A percentile compares a stretch with the other conserved stretches of the same genome.
Evolutionary conservation across 2,797 vertebrate genomes (phyloP).

Genomic region (Antrozous pallidus): DNA sequence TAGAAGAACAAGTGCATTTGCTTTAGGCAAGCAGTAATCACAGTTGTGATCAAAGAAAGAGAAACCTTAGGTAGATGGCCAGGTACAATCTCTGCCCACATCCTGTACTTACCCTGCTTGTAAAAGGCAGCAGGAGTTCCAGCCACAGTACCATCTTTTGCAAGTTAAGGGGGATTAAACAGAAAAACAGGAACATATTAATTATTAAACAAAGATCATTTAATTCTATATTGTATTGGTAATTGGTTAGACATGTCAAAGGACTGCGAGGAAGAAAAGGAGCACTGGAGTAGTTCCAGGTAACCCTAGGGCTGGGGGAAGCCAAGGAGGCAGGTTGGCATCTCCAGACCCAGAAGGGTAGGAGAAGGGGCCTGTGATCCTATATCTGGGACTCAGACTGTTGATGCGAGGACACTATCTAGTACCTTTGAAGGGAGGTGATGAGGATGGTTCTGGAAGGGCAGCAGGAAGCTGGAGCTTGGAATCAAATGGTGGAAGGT

Average conservation of each 20-base stretch:
- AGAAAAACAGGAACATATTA: neutral
- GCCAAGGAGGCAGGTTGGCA: too few species aligned
- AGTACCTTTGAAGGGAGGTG: too few species aligned
- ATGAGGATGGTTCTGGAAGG: neutral
- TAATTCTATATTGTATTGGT: neutral
- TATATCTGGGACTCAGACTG: neutral
- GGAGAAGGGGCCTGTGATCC: neutral
- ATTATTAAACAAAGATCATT: neutral
- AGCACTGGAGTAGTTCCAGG: neutral
- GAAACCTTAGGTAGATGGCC: neutral
- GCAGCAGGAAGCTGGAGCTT: neutral
- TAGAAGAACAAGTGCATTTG: neutral
- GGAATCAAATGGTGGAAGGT: neutral
- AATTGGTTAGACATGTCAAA: neutral
- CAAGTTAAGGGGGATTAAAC: neutral
- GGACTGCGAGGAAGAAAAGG: neutral
- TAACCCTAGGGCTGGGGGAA: neutral
- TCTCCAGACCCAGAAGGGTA: neutral
- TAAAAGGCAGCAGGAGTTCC: neutral
- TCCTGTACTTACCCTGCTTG: too few species aligned
- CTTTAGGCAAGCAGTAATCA: neutral
- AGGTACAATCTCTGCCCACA: fast-evolving
- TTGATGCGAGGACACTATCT: neutral
- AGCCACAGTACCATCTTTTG: fast-evolving
- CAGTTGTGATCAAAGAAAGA: neutral